These are phyloP conservation scores for Axea sp. DNA, from an alignment of 2,888 invertebrate genomes.

Conservation along the genomic window DNA sequence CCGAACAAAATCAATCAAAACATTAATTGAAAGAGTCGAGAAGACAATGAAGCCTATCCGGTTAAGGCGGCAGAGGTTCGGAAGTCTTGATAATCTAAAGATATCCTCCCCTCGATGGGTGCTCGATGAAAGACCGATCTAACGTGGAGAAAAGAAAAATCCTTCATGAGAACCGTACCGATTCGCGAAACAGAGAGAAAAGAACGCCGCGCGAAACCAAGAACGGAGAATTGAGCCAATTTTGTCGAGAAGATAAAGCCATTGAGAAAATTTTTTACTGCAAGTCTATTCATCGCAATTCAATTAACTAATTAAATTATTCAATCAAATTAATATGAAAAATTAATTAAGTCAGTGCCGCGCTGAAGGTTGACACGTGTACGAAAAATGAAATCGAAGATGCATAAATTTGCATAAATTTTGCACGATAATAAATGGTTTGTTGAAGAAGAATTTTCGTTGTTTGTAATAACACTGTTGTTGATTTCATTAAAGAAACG, in stretches of 20 bases:
- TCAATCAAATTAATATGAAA: too few relatives aligned
- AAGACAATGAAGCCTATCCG: constrained; percentile 76
- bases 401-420: too few relatives aligned
- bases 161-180: constrained; percentile 48
- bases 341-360: too few relatives aligned
- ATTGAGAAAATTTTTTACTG: not conserved
- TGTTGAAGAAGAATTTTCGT: too few relatives aligned
- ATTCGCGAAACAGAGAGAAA: constrained; percentile 36
- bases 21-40: constrained; percentile 79
- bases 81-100: constrained; percentile 78
- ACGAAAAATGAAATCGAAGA: too few relatives aligned
- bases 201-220: constrained; percentile 16
- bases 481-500: constrained; percentile 1
- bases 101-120: constrained; percentile 69
- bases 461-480: too few relatives aligned
- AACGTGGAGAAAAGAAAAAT: constrained; percentile 35
- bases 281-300: too few relatives aligned
- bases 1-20: constrained; percentile 78
- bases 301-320: too few relatives aligned
- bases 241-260: constrained; percentile 34
- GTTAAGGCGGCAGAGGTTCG: constrained; percentile 72
- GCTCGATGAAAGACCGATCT: constrained; percentile 59
- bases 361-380: too few relatives aligned
- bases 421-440: too few relatives aligned
- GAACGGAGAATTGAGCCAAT: constrained; percentile 18